Base-by-base conservation (phyloP, 2,113 vertebrate genomes). In the Oreochromis spilurus region DNA sequence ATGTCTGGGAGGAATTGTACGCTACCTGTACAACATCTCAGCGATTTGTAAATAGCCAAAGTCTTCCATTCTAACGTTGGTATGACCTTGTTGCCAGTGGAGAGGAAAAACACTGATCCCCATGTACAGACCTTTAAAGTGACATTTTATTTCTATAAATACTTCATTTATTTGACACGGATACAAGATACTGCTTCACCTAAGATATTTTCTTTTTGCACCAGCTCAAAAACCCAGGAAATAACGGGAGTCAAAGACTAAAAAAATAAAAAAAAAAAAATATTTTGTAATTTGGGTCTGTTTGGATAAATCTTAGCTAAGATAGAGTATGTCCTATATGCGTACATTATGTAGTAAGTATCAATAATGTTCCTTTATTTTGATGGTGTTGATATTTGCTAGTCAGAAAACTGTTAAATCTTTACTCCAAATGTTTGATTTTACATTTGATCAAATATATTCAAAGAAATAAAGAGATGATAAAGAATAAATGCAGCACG, bases 331-430 rank as follows among this genome's bases (percentile, higher is more conserved):
- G 97, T 98, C 97, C 97, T 96, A 97, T 96, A 97, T 81, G 65
- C 97, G 90, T 94, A 90, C 86, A 89, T 70, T 93, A 91, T 92
- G 97, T 97, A 97, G 97, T 97, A 97, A 97, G 97, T 98, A 94
- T 92, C 91, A 92, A 93, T 97, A 98, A 98, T 97, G 97, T 99
- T 97, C 96, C 97, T 97, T 97, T 98, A 97, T 97, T 99, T 99
- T 98, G 97, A 97, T 97, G 97, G 97, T 98, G 97, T 98, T 98
- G 97, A 98, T 96, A 97, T 99, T 99, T 98, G 97, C 97, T 98
- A 98, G 97, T 97, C 97, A 97, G 97, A 98, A 98, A 97, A 97
- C 97, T 97, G 97, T 98, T 98, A 97, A 97, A 99, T 98, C 97
- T 97, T 97, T 97, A 97, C 92, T 98, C 97, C 97, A 97, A 97